Base-by-base conservation (phyloP, 92 coral and sea anemone genomes). In the Metridium senile region DNA sequence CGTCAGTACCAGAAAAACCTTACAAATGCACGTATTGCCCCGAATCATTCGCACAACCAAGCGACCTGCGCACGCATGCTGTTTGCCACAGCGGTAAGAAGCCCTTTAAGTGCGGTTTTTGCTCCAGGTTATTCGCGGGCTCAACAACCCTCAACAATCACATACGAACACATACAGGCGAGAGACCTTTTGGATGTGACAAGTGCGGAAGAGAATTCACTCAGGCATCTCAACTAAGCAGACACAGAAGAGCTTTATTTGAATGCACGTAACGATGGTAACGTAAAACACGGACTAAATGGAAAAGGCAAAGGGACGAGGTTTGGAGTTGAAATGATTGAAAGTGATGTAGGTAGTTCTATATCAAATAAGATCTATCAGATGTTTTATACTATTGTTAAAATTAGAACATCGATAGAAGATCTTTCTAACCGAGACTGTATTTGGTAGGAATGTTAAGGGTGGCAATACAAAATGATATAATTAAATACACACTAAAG, bases 31-130 rank as follows among this genome's bases (percentile, higher is more conserved):
- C 97, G 33, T 90, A 91, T 59, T 93, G 98, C 75, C 75, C 86
- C 57, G 90, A 85, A 26, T 75, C 93, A 10, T 93, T 93, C 58
- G 88, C 97, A 0, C 93, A 93, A 61, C 91, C 97, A 1, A 86
- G 87, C 51, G 93, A 91, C 54, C 84, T 93, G 85, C 98, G 98
- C 69, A 85, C 87, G 74, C 98, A 93, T 78, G 97, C 93, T 29
- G 86, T 93, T 52, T 82, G 87, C 19, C 98, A 93, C 83, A 92
- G 81, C 43, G 92, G 93, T 54, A 96, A 93, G 75, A 89, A 92
- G 73, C 93, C 98, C 49, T 93, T 93, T 53, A 93, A 93, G 78
- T 93, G 98, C 70, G 98, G 98, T 23, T 93, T 88, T 79, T 93
- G 98, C 68, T 88, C 92, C 56, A 90, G 98, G 29, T 62, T 93